phyloP scores from a whole-genome alignment of 2,797 vertebrate species.

The Myoxocephalus aenaeus region DNA sequence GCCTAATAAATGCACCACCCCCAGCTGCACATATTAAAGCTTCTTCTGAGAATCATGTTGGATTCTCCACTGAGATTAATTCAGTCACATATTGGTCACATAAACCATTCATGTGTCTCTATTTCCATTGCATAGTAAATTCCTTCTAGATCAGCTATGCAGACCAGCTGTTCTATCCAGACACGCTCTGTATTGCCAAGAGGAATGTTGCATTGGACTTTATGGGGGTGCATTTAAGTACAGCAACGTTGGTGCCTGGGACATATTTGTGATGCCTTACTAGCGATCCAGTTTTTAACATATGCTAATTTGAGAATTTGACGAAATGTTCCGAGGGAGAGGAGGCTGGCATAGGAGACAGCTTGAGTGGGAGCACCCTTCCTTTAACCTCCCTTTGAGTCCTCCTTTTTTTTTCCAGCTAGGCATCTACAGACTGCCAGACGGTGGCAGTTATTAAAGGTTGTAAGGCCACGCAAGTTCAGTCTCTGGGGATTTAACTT shows the following conservation, averaged over 20 bases:
- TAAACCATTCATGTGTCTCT: slow-evolving; percentile 24
- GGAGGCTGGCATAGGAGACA: background rate
- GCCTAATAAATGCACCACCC: background rate
- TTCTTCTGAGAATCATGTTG: background rate
- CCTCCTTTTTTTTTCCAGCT: background rate
- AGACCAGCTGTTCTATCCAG: slow-evolving; percentile 35
- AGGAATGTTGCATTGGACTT: slow-evolving; percentile 4
- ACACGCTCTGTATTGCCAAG: background rate
- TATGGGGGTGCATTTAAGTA: background rate
- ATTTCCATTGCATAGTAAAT: slow-evolving; percentile 28
- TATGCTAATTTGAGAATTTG: background rate
- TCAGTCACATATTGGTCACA: slow-evolving; percentile 26
- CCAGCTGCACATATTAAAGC: background rate
- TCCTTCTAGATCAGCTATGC: slow-evolving; percentile 25
- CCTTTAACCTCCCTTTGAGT: background rate
- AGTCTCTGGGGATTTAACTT: background rate
- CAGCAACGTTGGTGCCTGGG: background rate
- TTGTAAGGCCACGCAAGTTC: background rate
- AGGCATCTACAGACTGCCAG: background rate
- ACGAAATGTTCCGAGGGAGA: background rate
- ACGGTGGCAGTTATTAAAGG: background rate
- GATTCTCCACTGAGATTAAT: slow-evolving; percentile 9
- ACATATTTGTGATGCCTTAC: background rate
- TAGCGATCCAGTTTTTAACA: background rate
- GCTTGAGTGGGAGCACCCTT: background rate